A percentile compares a stretch with the other conserved stretches of the same genome.
Evolutionary conservation across 2,113 vertebrate genomes (phyloP).

Genomic region (Chionis minor): DNA sequence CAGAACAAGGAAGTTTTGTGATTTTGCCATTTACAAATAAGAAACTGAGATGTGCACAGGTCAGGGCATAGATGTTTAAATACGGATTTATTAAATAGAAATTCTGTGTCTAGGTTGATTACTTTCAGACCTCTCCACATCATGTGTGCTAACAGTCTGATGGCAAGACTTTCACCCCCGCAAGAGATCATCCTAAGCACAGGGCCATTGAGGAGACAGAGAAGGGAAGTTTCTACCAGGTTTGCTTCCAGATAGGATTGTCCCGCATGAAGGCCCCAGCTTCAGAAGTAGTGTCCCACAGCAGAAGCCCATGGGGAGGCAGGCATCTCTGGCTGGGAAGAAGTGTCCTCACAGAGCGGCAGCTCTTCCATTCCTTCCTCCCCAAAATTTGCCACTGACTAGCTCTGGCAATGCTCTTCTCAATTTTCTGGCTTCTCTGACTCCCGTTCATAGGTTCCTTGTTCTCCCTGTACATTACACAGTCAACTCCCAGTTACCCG

Average conservation of each 20-base stretch:
- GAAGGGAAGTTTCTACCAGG: not conserved
- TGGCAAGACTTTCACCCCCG: not conserved
- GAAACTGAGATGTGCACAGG: not conserved
- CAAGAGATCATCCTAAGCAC: not conserved
- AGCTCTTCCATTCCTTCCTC: not conserved
- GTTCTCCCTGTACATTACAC: not conserved
- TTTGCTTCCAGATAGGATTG: not conserved
- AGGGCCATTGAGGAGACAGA: not conserved
- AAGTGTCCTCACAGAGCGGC: rapidly evolving
- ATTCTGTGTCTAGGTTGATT: not conserved
- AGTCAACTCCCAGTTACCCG: not conserved
- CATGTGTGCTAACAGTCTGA: not conserved
- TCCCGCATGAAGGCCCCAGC: not conserved
- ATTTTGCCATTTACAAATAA: not conserved
- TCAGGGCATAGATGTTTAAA: not conserved
- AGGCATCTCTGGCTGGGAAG: not conserved
- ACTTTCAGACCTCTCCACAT: not conserved
- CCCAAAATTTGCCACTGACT: not conserved
- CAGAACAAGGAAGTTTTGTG: not conserved
- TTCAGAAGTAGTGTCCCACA: not conserved
- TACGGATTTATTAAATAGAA: not conserved
- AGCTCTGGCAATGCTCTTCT: not conserved
- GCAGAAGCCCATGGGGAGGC: not conserved
- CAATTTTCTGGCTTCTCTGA: not conserved
- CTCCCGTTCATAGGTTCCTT: not conserved